phyloP scores from a whole-genome alignment of 2,888 invertebrate species.

The Chrysopilus asiliformis region DNA sequence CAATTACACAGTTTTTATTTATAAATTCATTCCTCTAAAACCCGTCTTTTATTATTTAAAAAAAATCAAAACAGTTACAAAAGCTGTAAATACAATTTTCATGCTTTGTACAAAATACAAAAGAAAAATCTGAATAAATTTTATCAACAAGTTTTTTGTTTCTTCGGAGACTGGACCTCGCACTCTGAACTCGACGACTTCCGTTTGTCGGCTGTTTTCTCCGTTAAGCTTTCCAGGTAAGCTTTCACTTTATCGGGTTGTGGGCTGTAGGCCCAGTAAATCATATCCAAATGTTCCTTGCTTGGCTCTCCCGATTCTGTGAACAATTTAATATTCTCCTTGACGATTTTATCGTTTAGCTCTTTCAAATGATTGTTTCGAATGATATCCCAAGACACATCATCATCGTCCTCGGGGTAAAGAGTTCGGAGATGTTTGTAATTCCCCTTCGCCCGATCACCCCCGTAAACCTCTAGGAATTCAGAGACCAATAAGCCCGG shows the following conservation, averaged over 20 bases:
- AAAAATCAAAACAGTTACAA: too few species aligned
- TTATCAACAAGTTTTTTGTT: slow-evolving; percentile 14
- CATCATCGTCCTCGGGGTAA: slow-evolving; percentile 39
- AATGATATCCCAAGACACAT: slow-evolving; percentile 61
- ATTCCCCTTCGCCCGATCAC: slow-evolving; percentile 40
- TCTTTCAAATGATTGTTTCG: slow-evolving; percentile 49
- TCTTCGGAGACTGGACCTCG: slow-evolving; percentile 22
- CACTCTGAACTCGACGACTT: slow-evolving; percentile 25
- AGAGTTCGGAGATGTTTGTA: slow-evolving; percentile 61
- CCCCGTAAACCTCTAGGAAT: slow-evolving; percentile 55
- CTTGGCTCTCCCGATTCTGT: slow-evolving; percentile 53
- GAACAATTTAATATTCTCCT: slow-evolving; percentile 48
- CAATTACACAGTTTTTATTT: too few species aligned
- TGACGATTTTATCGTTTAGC: slow-evolving; percentile 43
- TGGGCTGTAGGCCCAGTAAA: slow-evolving; percentile 66
- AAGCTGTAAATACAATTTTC: too few species aligned
- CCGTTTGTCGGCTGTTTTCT: slow-evolving; percentile 31
- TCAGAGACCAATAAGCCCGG: slow-evolving; percentile 38
- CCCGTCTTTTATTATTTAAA: too few species aligned
- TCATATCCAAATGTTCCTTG: slow-evolving; percentile 49
- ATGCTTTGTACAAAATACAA: slow-evolving; percentile 6
- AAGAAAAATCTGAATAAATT: too few species aligned
- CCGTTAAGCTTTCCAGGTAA: slow-evolving; percentile 30
- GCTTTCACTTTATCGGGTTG: slow-evolving; percentile 54
- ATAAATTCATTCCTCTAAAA: too few species aligned